Base-by-base conservation (phyloP, 2,888 invertebrate genomes). In the Drosophila ezoana region DNA sequence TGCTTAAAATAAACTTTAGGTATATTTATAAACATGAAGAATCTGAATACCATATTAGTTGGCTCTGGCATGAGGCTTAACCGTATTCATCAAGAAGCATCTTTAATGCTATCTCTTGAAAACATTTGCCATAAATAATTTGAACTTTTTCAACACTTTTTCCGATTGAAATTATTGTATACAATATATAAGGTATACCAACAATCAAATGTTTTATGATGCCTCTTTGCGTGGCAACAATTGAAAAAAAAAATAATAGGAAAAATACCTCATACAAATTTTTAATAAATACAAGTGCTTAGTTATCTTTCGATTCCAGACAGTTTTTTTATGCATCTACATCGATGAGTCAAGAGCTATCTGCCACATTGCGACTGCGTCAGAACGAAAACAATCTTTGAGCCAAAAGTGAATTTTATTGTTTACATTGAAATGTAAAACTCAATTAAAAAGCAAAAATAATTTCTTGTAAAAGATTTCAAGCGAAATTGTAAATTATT, bases 201-300 rank as follows among this genome's bases (percentile, higher is more conserved):
- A 35, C 8, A 33, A 8, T 4, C 20, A 9, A 23, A 20, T 1
- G n/a, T 16, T 54, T 16, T 13, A 8, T n/a, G 8, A 44, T 11
- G 14, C 18, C 11, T 32, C 10, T 43, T 20, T 13, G 18, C 43
- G n/a, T 54, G 1, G 45, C n/a, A 54, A 45, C 54, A 45, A 45
- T 11, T 9, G 8, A 28, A 28, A 2, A 8, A 23, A 23, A 6
- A 1, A 28, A 28, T 8, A 23, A 5, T 5, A 2, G 8, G 0
- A 2, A 28, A 45, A 35, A 14, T 2, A n/a, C 1, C 6, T 20
- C 10, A 16, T 28, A 13, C 9, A 23, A 23, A 13, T 11, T 11
- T 16, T 16, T n/a, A 20, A 6, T n/a, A 33, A 43, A 53, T 41
- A 9, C 28, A 14, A 41, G 4, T 41, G 43, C 6, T 14, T 33